Evolutionary conservation across 92 coral and sea anemone species (phyloP), one percentile per base, ranked within the genome.

Genomic region (Zoanthus sansibaricus): DNA sequence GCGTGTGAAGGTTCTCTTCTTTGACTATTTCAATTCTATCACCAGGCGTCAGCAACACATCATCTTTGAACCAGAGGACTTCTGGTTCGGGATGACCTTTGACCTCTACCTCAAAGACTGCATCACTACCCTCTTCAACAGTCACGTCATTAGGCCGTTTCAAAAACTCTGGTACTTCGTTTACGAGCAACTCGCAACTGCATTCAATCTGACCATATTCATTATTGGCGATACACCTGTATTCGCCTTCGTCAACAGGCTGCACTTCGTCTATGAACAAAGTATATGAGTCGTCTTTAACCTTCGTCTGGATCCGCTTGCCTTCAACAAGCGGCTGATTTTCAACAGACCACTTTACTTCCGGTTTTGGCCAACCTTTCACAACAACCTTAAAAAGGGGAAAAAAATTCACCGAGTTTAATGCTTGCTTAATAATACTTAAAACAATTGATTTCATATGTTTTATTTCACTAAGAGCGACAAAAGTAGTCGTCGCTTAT

Each of bases 201-300:
- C 98, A 88, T 45, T 93, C 93, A 20, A 85, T 84, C 31, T 77
- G 71, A 15, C 98, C 99, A 55, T 79, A 72, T 2, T 87, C 87
- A 61, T 97, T 97, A 62, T 79, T 88, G 17, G 96, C 98, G 30
- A 89, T 86, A 79, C 99, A 97, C 55, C 72, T 91, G 89, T 95
- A 97, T 61, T 92, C 98, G 6, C 91, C 95, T 75, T 95, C 99
- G 82, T 97, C 98, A 15, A 86, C 95, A 46, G 95, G 84, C n/a
- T 84, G 82, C 4, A 97, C 92, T 33, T 88, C 86, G 73, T 91
- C 91, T 42, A 97, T 92, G 42, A 93, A 42, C 52, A 97, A 87
- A 46, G 93, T 79, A 79, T 86, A 87, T 15, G 75, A 76, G 61
- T 93, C 84, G 37, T 94, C 96, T 32, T 89, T 89, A 13, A 82